Percentiles rank a stretch among this genome's conserved stretches.
Evolutionary conservation across 2,113 vertebrate species (phyloP).

Genomic region (Gymnarchus niloticus): DNA sequence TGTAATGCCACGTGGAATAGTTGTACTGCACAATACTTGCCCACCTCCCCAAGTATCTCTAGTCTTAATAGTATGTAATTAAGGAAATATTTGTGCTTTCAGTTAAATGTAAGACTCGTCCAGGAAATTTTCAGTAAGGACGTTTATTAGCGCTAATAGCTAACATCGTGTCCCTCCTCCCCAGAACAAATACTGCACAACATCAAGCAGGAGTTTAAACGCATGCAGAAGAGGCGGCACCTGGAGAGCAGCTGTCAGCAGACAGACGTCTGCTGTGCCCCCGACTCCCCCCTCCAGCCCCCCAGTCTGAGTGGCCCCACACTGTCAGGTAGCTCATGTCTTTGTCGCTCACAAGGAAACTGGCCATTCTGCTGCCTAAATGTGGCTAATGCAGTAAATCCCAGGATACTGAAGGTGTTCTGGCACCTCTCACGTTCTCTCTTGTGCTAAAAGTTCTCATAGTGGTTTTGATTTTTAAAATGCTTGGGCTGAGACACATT

Average conservation of each 20-base stretch:
- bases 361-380: no score
- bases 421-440: no score
- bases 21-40: background rate
- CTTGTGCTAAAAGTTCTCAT: no score
- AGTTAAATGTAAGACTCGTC: background rate
- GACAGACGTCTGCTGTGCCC: constrained; percentile 82
- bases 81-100: background rate
- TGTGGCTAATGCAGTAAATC: no score
- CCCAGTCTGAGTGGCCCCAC: constrained; percentile 78
- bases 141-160: background rate
- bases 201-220: constrained; percentile 99
- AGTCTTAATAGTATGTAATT: background rate
- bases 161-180: background rate
- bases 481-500: background rate
- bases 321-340: constrained; percentile 70
- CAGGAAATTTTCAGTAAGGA: background rate
- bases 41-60: background rate
- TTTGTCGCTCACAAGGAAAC: no score
- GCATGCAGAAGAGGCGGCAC: constrained; percentile 97
- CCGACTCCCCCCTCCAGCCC: constrained; percentile 78
- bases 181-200: constrained; percentile 96
- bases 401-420: no score
- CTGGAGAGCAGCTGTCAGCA: constrained; percentile 88
- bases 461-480: background rate
- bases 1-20: background rate